Evolutionary conservation across 2,797 vertebrate genomes (phyloP), one percentile per base, ranked within the genome.

Genomic region (Chaetodon trifasciatus): DNA sequence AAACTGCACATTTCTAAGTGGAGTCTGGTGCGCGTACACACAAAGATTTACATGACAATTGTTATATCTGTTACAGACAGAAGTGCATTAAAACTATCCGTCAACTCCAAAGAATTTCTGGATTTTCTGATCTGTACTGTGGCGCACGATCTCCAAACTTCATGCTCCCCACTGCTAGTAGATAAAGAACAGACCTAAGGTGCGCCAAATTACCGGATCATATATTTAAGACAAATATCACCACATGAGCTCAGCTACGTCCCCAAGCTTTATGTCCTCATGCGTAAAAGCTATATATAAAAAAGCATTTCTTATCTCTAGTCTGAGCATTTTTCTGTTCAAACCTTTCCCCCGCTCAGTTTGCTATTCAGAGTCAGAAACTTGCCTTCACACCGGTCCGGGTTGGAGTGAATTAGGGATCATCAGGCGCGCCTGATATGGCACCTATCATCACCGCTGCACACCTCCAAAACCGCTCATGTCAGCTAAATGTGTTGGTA

Each of bases 321-420:
- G 3, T 60, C 8, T n/a, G 6, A 49, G 19, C 24, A 24, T 39
- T 61, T 61, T 77, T 11, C 28, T 49, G 11, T 68, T 60, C 47
- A 73, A 70, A 70, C 79, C 63, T 61, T 55, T 66, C n/a, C 53
- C 53, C 15, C 37, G 39, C 42, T 70, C 35, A 17, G 70, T 74
- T 66, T 60, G 47, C 53, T 24, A 1, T 11, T 53, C 66, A 52
- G 24, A 24, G 8, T 61, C 73, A 65, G 57, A 47, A 55, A 74
- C 39, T 40, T 64, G 67, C 42, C 70, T 68, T 70, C 86, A 91
- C 91, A 82, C 88, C 83, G 78, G 78, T 80, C 82, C 67, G 84
- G 87, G 77, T 77, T 87, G 88, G 53, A 76, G 76, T 73, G 91
- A 92, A 93, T 92, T 90, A 91, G 56, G 89, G 91, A 74, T 90